Evolutionary conservation across 2,113 vertebrate species (phyloP).

Genomic region (Clupea harengus): DNA sequence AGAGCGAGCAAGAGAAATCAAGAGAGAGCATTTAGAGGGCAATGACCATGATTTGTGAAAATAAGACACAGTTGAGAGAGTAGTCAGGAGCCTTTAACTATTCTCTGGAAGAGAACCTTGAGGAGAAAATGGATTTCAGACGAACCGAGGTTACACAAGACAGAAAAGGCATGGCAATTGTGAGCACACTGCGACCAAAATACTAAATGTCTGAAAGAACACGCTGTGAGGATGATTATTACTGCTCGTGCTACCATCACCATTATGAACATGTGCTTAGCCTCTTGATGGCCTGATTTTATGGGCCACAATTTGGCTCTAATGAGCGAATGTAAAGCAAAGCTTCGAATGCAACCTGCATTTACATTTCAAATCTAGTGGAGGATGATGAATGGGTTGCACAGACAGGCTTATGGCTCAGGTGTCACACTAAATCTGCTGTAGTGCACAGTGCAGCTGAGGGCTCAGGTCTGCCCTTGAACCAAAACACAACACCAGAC

Average conservation of each 20-base stretch:
- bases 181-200: slow-evolving; percentile 10
- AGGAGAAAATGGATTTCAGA: slow-evolving; percentile 84
- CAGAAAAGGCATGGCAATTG: slow-evolving; percentile 58
- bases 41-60: slow-evolving; percentile 76
- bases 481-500: not conserved
- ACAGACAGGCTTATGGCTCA: not conserved
- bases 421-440: not conserved
- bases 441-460: not conserved
- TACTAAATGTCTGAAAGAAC: slow-evolving; percentile 22
- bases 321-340: slow-evolving; percentile 11
- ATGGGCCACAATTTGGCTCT: not conserved
- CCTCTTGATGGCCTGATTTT: slow-evolving; percentile 4
- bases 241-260: not conserved
- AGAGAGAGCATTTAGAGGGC: slow-evolving; percentile 59
- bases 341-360: not conserved
- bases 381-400: not conserved
- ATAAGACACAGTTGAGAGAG: slow-evolving; percentile 81
- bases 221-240: slow-evolving; percentile 5
- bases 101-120: slow-evolving; percentile 84
- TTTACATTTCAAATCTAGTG: not conserved
- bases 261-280: slow-evolving; percentile 4
- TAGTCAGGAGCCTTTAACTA: slow-evolving; percentile 75
- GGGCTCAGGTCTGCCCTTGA: not conserved
- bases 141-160: slow-evolving; percentile 73
- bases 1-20: slow-evolving; percentile 1